Base-by-base conservation (phyloP, 2,113 vertebrate genomes). In the Todiramphus chloris region DNA sequence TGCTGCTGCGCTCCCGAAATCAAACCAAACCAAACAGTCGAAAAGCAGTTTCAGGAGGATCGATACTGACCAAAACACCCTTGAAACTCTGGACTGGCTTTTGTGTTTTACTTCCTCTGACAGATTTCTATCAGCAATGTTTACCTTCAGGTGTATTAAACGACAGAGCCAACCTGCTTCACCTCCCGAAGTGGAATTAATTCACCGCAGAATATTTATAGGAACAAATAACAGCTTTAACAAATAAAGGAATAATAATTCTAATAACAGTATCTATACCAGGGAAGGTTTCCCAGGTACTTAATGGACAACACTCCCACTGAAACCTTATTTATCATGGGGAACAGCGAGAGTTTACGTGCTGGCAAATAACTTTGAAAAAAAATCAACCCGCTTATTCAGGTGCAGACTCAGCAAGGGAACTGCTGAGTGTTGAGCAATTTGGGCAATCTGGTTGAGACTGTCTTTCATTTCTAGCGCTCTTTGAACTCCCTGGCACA, bases 401-500 rank as follows among this genome's bases (percentile, higher is more conserved):
- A 93, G 87, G 67, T 96, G 96, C 96, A 79, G 91, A 95, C 77
- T 96, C 96, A 96, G 94, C 95, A 94, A 72, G 67, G 70, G 91
- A 95, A 82, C 91, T 83, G 91, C 90, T 94, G 95, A 92, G 95
- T 3, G 87, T 82, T 89, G 91, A 83, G 94, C 93, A 96, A 79
- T 69, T 92, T 46, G 81, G 80, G 91, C 31, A 95, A 93, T 83
- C 91, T 87, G 63, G 41, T n/a, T 50, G 77, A 91, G 86, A 82
- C 80, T 44, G 44, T 37, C 82, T 94, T 85, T 96, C 87, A 94
- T 89, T 93, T 87, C 83, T 28, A 1, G 44, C 0, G 16, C 58
- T 94, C 94, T 96, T 96, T 96, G 96, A 96, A 96, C 90, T 94
- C 83, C 14, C 74, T 93, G 94, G 96, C 94, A 93, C 66, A 13